Evolutionary conservation across 2,888 invertebrate species (phyloP).

Genomic region (Oxyteleia sp.): DNA sequence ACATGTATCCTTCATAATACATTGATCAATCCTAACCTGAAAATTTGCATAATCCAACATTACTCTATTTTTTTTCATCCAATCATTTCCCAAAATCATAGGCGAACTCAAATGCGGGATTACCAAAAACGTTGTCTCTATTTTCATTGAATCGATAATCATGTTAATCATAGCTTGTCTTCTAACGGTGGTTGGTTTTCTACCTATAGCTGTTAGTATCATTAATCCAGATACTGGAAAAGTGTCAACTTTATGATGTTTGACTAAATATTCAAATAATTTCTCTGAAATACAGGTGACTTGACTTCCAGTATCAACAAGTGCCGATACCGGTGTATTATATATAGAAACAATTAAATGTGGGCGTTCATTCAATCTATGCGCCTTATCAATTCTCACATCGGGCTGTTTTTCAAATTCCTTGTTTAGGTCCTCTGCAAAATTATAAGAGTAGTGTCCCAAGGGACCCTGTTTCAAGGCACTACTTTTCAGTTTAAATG

Average conservation of each 20-base stretch:
- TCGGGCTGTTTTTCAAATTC: slow-evolving; percentile 45
- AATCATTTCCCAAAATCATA: slow-evolving; percentile 64
- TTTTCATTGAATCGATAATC: slow-evolving; percentile 12
- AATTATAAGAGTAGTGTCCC: slow-evolving; percentile 27
- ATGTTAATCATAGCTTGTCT: slow-evolving; percentile 53
- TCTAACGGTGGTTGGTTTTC: slow-evolving; percentile 47
- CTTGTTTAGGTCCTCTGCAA: slow-evolving; percentile 15
- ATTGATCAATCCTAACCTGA: too few species aligned
- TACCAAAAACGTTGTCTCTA: slow-evolving; percentile 25
- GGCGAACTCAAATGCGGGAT: slow-evolving; percentile 37
- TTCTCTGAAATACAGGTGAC: slow-evolving; percentile 66
- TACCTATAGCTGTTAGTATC: slow-evolving; percentile 55
- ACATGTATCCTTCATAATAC: not conserved
- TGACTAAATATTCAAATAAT: slow-evolving; percentile 45
- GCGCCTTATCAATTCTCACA: not conserved
- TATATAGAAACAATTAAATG: slow-evolving; percentile 41
- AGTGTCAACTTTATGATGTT: slow-evolving; percentile 31
- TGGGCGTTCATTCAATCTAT: slow-evolving; percentile 30
- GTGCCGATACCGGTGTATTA: slow-evolving; percentile 31
- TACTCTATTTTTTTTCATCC: slow-evolving; percentile 28
- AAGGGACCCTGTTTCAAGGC: slow-evolving; percentile 46
- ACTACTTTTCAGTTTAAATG: slow-evolving; percentile 57
- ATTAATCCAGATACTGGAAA: slow-evolving; percentile 62
- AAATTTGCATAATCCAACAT: slow-evolving; percentile 37
- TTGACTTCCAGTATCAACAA: slow-evolving; percentile 72